These are phyloP conservation scores for Jacana jacana DNA, from an alignment of 2,113 vertebrate genomes.

Conservation along the genomic window DNA sequence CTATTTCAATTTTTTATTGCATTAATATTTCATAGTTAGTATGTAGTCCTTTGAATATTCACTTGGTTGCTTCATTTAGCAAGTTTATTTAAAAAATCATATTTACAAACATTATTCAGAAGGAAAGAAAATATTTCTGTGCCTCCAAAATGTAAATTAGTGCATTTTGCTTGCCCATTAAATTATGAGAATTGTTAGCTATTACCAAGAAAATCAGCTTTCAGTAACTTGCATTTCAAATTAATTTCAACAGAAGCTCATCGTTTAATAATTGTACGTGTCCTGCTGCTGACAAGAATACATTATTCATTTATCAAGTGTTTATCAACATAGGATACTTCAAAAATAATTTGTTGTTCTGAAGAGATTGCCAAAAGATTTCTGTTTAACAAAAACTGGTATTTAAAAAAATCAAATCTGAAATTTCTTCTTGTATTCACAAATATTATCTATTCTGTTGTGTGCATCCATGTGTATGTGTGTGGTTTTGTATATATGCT, in stretches of 20 bases:
- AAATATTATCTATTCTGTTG: background rate
- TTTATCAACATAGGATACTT: background rate
- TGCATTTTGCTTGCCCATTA: background rate
- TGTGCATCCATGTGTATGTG: rapidly evolving
- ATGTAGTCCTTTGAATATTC: background rate
- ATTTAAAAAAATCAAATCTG: background rate
- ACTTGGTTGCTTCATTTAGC: background rate
- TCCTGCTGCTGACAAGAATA: background rate
- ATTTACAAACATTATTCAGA: background rate
- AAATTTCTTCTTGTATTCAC: background rate
- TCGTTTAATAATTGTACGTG: background rate
- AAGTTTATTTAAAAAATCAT: background rate
- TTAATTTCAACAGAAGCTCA: background rate
- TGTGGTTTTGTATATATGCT: background rate
- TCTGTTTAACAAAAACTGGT: background rate
- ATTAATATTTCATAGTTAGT: background rate
- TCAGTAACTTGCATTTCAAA: background rate
- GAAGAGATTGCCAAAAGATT: background rate
- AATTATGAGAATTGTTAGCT: background rate
- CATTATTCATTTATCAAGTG: background rate
- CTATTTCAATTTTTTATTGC: background rate
- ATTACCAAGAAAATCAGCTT: background rate
- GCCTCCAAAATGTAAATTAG: background rate
- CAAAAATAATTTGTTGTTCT: background rate
- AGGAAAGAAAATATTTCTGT: background rate